phyloP scores from a whole-genome alignment of 2,888 invertebrate genomes.

The Kryphioiulus occultus region DNA sequence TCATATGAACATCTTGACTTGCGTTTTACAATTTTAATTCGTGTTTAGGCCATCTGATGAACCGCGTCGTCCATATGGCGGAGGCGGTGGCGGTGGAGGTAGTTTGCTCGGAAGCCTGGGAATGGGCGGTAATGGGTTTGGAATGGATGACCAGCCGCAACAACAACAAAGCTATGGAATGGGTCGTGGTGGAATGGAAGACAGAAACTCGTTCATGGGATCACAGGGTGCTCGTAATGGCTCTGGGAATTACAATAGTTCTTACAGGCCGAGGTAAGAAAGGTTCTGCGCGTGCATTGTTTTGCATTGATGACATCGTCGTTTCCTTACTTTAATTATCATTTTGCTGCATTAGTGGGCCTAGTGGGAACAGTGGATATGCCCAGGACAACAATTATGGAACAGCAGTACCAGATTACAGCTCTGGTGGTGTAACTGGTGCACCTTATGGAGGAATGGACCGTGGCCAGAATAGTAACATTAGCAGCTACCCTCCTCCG shows the following conservation, averaged over 20 bases:
- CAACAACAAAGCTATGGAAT: constrained; percentile 17
- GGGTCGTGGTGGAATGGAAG: constrained; percentile 31
- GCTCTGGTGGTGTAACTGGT: background rate
- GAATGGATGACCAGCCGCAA: background rate
- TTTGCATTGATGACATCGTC: background rate
- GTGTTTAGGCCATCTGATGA: background rate
- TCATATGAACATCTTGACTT: background rate
- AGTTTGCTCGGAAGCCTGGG: constrained; percentile 27
- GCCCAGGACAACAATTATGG: constrained; percentile 21
- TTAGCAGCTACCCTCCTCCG: background rate
- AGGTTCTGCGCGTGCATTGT: background rate
- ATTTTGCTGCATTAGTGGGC: background rate
- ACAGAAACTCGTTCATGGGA: background rate
- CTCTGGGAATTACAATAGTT: background rate
- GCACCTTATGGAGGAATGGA: constrained; percentile 35
- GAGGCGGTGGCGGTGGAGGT: background rate
- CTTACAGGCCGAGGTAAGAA: background rate
- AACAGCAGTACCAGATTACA: constrained; percentile 12
- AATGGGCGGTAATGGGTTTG: background rate
- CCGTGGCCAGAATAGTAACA: background rate
- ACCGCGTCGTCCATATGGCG: constrained; percentile 4
- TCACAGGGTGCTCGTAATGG: constrained; percentile 40
- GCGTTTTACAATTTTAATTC: background rate
- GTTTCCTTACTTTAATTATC: background rate
- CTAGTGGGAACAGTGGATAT: constrained; percentile 39